Base-by-base conservation (phyloP, 2,113 vertebrate species). In the Elgaria multicarinata region DNA sequence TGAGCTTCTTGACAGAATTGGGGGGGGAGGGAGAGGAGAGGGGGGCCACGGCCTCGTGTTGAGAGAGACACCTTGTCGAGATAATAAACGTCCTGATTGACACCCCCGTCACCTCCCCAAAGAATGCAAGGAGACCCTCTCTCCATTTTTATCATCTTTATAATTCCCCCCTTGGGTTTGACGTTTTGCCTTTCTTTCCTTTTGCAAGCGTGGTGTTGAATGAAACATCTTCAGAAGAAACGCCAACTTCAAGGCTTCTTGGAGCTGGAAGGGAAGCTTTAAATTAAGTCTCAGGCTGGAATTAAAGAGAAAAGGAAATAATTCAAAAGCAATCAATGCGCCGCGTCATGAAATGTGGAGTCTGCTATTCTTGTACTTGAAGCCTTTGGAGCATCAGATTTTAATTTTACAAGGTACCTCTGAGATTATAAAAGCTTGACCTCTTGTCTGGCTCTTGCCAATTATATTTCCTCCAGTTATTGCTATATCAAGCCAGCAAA, bases 331-430 rank as follows among this genome's bases (percentile, higher is more conserved):
- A 77, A 46, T 16, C 22, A 64, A 62, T 7, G 79, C 36, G 18
- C 66, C 5, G 3, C 0, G 18, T 67, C 81, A 20, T 82, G 71
- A 78, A 86, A 84, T 28, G 2, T 83, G 26, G 42, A 55, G 2
- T 28, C 36, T 31, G 33, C 71, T 79, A 79, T 81, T 82, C 58
- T 88, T 82, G 44, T 72, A 55, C 78, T 76, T 71, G n/a, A 72
- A 82, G 46, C 18, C 67, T 72, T 58, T 58, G 50, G 78, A 72
- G 87, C 77, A 44, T 44, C 66, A 22, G 66, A 72, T 88, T 88
- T 81, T 81, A 72, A 82, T 88, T 88, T 88, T 72, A 72, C 87
- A 88, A 42, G 87, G 78, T 42, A 72, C 87, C 50, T 58, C 77
- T 22, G 87, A 72, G 77, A 88, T 88, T 55, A 71, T 82, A 33